Conservation (phyloP, 2,113 vertebrate genomes). For the Propithecus coquereli region DNA sequence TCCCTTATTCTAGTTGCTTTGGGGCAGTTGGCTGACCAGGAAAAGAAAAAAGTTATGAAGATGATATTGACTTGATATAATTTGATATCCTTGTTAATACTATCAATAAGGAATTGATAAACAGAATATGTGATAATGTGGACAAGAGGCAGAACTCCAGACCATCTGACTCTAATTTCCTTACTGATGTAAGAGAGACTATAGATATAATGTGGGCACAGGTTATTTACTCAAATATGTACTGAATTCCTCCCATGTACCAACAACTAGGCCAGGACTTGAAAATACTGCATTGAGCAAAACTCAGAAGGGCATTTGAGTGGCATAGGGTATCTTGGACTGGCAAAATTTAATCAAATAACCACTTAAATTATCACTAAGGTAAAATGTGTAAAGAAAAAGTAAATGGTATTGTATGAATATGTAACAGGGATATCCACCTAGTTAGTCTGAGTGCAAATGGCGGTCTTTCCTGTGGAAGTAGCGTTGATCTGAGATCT, state of each 20-base stretch:
- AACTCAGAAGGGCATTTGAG: not conserved
- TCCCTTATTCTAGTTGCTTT: not conserved
- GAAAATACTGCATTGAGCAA: not conserved
- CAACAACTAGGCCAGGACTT: not conserved
- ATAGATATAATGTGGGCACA: no score
- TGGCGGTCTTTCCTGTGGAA: not conserved
- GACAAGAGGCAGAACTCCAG: not conserved
- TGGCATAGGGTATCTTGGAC: not conserved
- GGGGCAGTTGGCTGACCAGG: not conserved
- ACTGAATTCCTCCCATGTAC: not conserved
- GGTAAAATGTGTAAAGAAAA: not conserved
- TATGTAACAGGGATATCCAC: not conserved
- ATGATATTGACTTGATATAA: not conserved
- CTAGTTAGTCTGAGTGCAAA: not conserved
- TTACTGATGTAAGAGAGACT: not conserved
- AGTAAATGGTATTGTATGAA: not conserved
- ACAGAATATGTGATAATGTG: not conserved
- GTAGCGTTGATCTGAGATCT: not conserved
- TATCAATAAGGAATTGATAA: not conserved
- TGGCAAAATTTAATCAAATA: not conserved
- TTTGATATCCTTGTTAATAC: not conserved
- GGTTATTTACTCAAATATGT: not conserved
- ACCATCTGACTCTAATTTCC: not conserved
- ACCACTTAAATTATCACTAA: not conserved
- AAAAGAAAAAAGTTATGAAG: not conserved